Evolutionary conservation across 2,797 vertebrate genomes (phyloP), one percentile per base, ranked within the genome.

Genomic region (Vespertilio murinus): DNA sequence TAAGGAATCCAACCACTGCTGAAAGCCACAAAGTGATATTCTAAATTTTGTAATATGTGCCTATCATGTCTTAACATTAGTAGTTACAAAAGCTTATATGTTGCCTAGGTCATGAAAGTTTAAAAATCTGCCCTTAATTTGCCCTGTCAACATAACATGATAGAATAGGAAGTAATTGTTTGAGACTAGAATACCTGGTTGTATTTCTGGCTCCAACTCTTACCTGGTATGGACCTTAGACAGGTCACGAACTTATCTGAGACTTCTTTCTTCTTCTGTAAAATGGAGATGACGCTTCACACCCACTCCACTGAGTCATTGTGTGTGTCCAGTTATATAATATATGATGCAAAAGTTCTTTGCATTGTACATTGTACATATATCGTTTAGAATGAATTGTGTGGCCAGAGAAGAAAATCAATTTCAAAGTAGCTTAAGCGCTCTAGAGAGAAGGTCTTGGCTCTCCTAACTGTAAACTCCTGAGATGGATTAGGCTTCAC

Each of bases 371-470:
- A 8, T 73, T 40, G n/a, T 83, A 83, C 84, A 69, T 61, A 69
- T 38, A 7, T 74, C n/a, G 64, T 49, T 74, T 79, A 38, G 20
- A 30, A 52, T 84, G 59, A 65, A 75, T 75, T 64, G 12, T 56
- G 3, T 49, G 54, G 30, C 59, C 75, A 75, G 35, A 87, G 93
- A 35, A 90, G 49, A 85, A 92, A 88, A 91, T 88, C 52, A 35
- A 52, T 88, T 67, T 67, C 54, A 67, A 82, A 61, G 20, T 75
- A 79, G 35, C 82, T 84, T 74, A 75, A 64, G 22, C 54, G 14
- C 52, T 56, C 28, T 47, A 33, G 2, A 65, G 8, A 61, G n/a
- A 81, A 49, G 7, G 65, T 74, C 8, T 38, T 54, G 85, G 6
- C 20, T 78, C 73, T 54, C 47, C 13, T 45, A 42, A 61, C 40